Percentiles rank a stretch among this genome's conserved stretches.
phyloP scores from a whole-genome alignment of 1,140 invertebrate genomes.

The Drosophila seguyi region DNA sequence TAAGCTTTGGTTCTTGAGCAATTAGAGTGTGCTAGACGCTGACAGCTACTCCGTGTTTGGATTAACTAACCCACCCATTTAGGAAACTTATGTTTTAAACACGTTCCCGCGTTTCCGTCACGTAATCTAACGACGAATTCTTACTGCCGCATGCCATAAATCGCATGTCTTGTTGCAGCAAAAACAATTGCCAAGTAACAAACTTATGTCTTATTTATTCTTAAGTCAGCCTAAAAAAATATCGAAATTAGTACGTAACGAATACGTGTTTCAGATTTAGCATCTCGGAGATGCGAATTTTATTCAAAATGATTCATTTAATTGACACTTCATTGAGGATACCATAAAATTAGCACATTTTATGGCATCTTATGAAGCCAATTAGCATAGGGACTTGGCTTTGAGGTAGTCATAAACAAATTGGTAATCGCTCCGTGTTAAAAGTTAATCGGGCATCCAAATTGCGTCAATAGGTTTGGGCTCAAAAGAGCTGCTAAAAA shows the following conservation, averaged over 20 bases:
- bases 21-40: background rate
- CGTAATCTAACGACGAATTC: conserved; percentile 37
- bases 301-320: conserved; percentile 26
- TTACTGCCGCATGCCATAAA: conserved; percentile 12
- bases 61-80: conserved; percentile 15
- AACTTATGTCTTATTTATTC: background rate
- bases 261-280: background rate
- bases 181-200: background rate
- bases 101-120: conserved; percentile 36
- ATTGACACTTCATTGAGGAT: conserved; percentile 37
- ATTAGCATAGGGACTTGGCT: conserved; percentile 42
- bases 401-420: conserved; percentile 29
- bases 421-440: conserved; percentile 40
- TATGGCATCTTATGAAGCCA: conserved; percentile 23
- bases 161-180: conserved; percentile 9
- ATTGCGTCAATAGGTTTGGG: conserved; percentile 35
- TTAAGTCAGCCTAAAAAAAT: background rate
- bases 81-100: conserved; percentile 13
- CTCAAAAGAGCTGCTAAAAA: conserved; percentile 25
- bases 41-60: background rate
- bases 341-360: conserved; percentile 43
- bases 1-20: background rate
- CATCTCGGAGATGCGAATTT: background rate
- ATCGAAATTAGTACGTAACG: background rate
- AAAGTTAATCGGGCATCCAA: conserved; percentile 45